Evolutionary conservation across 2,797 vertebrate genomes (phyloP).

Genomic region (Bothrops alternatus): DNA sequence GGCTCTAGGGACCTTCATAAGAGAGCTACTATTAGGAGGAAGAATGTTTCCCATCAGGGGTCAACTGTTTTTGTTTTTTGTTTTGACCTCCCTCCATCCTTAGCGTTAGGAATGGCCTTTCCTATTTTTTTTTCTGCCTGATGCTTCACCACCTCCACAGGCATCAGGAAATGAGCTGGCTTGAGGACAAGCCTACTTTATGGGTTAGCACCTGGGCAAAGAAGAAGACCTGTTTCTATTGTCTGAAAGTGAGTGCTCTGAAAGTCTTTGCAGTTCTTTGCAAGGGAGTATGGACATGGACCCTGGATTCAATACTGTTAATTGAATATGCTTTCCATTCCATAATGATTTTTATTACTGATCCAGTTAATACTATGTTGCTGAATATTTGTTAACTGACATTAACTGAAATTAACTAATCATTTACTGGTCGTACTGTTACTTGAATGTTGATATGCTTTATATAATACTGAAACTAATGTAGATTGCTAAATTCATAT

Average conservation of each 20-base stretch:
- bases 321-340: neutral
- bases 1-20: neutral
- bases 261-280: neutral
- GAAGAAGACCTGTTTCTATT: neutral
- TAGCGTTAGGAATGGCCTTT: neutral
- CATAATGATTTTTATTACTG: neutral
- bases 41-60: neutral
- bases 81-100: neutral
- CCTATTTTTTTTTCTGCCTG: neutral
- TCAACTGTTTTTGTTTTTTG: neutral
- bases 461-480: neutral
- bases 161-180: neutral
- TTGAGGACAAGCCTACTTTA: neutral
- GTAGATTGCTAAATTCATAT: neutral
- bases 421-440: neutral
- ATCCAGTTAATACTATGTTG: neutral
- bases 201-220: neutral
- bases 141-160: neutral
- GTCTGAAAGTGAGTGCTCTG: neutral
- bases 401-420: neutral
- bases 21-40: neutral
- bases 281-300: neutral
- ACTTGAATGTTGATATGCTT: neutral
- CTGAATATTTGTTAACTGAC: neutral
- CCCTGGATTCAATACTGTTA: neutral